These are phyloP conservation scores for Limnephilus rhombicus DNA, from an alignment of 2,888 invertebrate genomes.

Conservation along the genomic window DNA sequence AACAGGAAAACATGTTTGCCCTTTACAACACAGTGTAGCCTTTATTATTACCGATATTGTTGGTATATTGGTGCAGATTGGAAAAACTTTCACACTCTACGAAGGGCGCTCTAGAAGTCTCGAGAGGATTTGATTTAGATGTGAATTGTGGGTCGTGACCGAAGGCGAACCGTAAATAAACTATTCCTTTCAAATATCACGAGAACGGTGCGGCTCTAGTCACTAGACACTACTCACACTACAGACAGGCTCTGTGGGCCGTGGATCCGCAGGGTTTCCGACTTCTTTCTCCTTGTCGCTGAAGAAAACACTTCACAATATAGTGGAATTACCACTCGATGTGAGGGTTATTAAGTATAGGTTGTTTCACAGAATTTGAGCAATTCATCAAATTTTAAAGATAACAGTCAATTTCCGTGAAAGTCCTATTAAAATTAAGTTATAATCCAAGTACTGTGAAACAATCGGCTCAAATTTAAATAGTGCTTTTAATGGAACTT, in stretches of 20 bases:
- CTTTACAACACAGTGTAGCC: neutral
- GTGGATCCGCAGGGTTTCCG: constrained; percentile 6
- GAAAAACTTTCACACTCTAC: constrained; percentile 40
- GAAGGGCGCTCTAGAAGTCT: constrained; percentile 52
- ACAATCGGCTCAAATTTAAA: too few species aligned
- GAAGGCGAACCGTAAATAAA: constrained; percentile 56
- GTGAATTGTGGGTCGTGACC: constrained; percentile 57
- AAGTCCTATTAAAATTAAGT: too few species aligned
- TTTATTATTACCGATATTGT: neutral
- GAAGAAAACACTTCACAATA: neutral
- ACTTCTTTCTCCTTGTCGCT: neutral
- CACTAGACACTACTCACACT: neutral
- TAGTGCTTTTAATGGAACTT: too few species aligned
- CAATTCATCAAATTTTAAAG: too few species aligned
- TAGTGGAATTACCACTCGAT: neutral
- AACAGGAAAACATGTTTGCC: too few species aligned
- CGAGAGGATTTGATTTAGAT: constrained; percentile 42
- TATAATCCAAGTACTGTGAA: too few species aligned
- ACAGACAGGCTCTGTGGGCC: neutral
- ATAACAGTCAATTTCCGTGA: too few species aligned
- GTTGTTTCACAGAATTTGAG: too few species aligned
- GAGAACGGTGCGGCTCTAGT: constrained; percentile 26
- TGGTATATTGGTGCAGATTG: neutral
- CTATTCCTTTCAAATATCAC: constrained; percentile 63
- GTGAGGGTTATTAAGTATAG: neutral